A percentile compares a stretch with the other conserved stretches of the same genome.
These are phyloP conservation scores for Albula goreensis DNA, from an alignment of 2,113 vertebrate genomes.

Conservation along the genomic window DNA sequence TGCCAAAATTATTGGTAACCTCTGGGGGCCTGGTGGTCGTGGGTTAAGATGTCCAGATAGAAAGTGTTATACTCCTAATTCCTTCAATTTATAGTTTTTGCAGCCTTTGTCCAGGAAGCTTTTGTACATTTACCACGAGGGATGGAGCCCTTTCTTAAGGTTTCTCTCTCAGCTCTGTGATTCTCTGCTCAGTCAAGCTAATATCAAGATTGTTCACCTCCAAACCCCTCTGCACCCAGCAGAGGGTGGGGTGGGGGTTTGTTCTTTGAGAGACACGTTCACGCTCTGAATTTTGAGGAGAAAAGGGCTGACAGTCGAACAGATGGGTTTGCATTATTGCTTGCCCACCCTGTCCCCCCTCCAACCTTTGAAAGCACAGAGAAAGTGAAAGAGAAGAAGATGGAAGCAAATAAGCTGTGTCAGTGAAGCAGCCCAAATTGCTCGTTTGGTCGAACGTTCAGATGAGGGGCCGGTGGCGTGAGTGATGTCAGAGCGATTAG, in stretches of 20 bases:
- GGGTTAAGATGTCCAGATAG: constrained; percentile 43
- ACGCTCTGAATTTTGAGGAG: constrained; percentile 61
- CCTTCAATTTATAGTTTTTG: constrained; percentile 58
- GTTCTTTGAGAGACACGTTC: constrained; percentile 60
- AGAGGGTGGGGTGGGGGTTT: constrained; percentile 32
- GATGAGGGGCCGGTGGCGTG: constrained; percentile 61
- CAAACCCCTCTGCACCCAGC: constrained; percentile 38
- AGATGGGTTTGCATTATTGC: constrained; percentile 69
- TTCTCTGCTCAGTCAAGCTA: constrained; percentile 43
- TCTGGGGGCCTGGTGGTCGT: constrained; percentile 36
- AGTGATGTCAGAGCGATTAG: constrained; percentile 66
- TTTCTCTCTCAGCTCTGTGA: constrained; percentile 25
- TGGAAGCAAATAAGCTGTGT: constrained; percentile 67
- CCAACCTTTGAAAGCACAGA: constrained; percentile 54
- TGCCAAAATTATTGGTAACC: constrained; percentile 52
- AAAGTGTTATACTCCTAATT: constrained; percentile 49
- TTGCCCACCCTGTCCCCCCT: constrained; percentile 40
- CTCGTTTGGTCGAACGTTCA: constrained; percentile 68
- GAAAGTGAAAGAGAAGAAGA: constrained; percentile 48
- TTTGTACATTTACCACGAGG: constrained; percentile 53
- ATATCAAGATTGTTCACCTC: constrained; percentile 55
- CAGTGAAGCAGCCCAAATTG: constrained; percentile 66
- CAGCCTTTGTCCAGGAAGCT: constrained; percentile 51
- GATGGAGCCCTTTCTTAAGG: constrained; percentile 52
- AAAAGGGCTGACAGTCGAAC: constrained; percentile 70